Percentiles rank a stretch among this genome's conserved stretches.
These are phyloP conservation scores for Elymnias hypermnestra DNA, from an alignment of 1,140 invertebrate species.

Conservation along the genomic window DNA sequence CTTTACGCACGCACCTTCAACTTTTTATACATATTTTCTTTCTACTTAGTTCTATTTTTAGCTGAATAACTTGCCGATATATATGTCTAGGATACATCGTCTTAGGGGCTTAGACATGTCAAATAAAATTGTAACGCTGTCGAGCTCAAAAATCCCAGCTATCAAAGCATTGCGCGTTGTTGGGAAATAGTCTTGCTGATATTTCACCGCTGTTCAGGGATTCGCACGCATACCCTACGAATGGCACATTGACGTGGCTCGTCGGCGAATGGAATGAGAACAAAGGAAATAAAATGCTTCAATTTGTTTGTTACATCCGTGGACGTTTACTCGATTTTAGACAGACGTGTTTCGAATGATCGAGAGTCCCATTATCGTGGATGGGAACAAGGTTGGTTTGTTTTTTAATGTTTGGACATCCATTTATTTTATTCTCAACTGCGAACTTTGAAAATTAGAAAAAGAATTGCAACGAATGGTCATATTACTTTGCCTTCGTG, in stretches of 20 bases:
- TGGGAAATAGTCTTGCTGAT: slow-evolving; percentile 9
- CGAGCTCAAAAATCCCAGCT: slow-evolving; percentile 4
- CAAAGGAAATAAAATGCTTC: slow-evolving; percentile 9
- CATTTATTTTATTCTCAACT: background rate
- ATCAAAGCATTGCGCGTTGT: background rate
- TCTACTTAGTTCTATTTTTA: too few relatives aligned
- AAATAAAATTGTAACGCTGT: slow-evolving; percentile 2
- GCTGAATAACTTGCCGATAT: too few relatives aligned
- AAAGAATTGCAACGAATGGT: too few relatives aligned
- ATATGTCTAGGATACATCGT: too few relatives aligned
- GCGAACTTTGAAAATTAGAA: too few relatives aligned
- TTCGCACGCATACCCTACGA: slow-evolving; percentile 8
- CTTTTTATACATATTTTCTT: too few relatives aligned
- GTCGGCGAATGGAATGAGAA: slow-evolving; percentile 2
- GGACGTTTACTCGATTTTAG: slow-evolving; percentile 5
- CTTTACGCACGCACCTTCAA: too few relatives aligned
- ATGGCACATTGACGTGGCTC: slow-evolving; percentile 17
- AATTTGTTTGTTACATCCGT: slow-evolving; percentile 5
- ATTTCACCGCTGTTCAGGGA: slow-evolving; percentile 10
- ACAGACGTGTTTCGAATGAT: slow-evolving; percentile 5
- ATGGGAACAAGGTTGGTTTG: background rate
- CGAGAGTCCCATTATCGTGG: background rate
- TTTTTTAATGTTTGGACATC: background rate
- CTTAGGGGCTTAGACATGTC: too few relatives aligned
- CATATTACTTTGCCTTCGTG: too few relatives aligned